These are phyloP conservation scores for Aradophagus sp. DNA, from an alignment of 1,140 invertebrate genomes.

Conservation along the genomic window DNA sequence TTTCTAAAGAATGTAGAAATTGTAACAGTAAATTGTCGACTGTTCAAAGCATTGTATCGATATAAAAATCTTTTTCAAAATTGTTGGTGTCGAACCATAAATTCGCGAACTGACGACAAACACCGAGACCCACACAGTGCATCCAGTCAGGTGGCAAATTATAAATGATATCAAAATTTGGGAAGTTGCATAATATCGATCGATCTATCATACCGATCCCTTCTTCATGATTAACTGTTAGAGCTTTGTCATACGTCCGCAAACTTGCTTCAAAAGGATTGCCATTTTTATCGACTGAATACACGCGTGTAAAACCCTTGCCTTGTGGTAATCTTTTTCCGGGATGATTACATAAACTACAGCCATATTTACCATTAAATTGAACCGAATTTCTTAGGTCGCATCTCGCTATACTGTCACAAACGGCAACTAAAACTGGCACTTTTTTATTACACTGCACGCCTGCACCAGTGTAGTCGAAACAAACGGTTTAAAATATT, in stretches of 20 bases:
- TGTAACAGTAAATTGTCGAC: conserved; percentile 14
- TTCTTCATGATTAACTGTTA: conserved; percentile 6
- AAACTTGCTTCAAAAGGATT: conserved; percentile 20
- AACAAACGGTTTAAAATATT: neutral
- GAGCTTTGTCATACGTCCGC: conserved; percentile 4
- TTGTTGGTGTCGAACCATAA: conserved; percentile 49
- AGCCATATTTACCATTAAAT: conserved; percentile 18
- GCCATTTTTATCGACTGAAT: conserved; percentile 4
- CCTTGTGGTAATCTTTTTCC: conserved; percentile 31
- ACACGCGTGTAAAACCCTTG: conserved; percentile 1
- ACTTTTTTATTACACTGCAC: conserved; percentile 3
- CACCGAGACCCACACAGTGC: conserved; percentile 56
- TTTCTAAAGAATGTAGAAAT: conserved; percentile 38
- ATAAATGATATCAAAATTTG: conserved; percentile 51
- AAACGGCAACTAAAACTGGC: neutral
- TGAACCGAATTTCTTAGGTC: neutral
- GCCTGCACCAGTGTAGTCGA: neutral
- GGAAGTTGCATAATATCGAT: conserved; percentile 47
- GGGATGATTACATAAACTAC: conserved; percentile 33
- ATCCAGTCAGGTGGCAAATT: conserved; percentile 56
- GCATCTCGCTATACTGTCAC: conserved; percentile 5
- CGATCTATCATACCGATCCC: conserved; percentile 28
- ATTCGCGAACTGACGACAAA: conserved; percentile 30
- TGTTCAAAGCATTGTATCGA: conserved; percentile 16
- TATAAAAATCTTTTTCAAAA: conserved; percentile 44